A percentile compares a stretch with the other conserved stretches of the same genome.
phyloP scores from a whole-genome alignment of 2,113 vertebrate genomes.

The Leucoraja erinaceus region DNA sequence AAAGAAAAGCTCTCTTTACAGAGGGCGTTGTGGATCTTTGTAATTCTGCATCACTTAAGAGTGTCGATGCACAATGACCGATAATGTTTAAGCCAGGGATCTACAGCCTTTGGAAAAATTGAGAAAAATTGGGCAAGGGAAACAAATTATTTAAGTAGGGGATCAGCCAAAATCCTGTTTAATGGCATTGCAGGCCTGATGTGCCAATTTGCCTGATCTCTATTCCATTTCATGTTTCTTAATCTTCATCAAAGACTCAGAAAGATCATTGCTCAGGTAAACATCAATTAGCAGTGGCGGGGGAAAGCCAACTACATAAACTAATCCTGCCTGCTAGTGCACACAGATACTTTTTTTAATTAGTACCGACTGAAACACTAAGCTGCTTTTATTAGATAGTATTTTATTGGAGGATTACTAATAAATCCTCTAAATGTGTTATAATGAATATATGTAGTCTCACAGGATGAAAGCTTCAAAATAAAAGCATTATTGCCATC shows the following conservation, averaged over 20 bases:
- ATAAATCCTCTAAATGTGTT: conserved; percentile 28
- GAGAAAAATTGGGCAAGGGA: too few relatives aligned
- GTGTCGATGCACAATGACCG: too few relatives aligned
- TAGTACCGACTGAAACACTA: neutral
- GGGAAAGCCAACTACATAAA: neutral
- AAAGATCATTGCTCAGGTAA: neutral
- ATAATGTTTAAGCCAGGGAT: too few relatives aligned
- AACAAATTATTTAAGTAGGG: too few relatives aligned
- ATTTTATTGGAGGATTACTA: neutral
- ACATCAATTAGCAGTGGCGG: neutral
- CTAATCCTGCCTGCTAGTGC: neutral
- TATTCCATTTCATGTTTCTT: too few relatives aligned
- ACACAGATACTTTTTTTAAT: neutral
- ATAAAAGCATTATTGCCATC: neutral
- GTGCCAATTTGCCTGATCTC: too few relatives aligned
- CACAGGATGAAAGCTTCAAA: conserved; percentile 7
- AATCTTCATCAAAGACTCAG: neutral
- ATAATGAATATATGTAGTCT: neutral
- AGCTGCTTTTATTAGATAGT: conserved; percentile 31
- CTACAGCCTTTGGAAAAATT: too few relatives aligned
- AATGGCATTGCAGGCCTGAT: too few relatives aligned
- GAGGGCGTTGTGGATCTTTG: too few relatives aligned
- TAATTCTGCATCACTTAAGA: too few relatives aligned
- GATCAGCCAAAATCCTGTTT: too few relatives aligned
- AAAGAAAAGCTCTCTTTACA: too few relatives aligned